A percentile compares a stretch with the other conserved stretches of the same genome.
These are phyloP conservation scores for Pteropus alecto DNA, from an alignment of 2,113 vertebrate genomes.

Conservation along the genomic window DNA sequence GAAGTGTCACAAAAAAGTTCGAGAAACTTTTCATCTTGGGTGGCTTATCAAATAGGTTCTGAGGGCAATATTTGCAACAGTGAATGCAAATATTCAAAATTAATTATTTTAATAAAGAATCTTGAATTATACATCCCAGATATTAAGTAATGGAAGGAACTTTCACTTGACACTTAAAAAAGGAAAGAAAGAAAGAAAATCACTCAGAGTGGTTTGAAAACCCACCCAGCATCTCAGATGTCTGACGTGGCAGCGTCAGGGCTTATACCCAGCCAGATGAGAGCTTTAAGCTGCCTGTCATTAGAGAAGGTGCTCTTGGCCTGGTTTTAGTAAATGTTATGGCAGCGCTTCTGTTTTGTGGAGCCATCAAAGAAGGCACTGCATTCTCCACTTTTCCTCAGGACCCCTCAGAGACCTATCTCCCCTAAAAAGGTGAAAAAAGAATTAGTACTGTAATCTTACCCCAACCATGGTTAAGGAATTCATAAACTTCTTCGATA, in stretches of 20 bases:
- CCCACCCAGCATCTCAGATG: background rate
- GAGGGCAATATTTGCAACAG: background rate
- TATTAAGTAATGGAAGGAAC: background rate
- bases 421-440: background rate
- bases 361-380: background rate
- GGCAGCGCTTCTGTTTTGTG: background rate
- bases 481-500: constrained; percentile 91
- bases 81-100: background rate
- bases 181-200: background rate
- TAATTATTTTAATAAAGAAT: background rate
- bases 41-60: background rate
- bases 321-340: background rate
- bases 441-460: constrained; percentile 71
- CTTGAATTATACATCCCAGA: background rate
- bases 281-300: background rate
- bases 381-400: background rate
- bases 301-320: background rate
- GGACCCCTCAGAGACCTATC: background rate
- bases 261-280: background rate
- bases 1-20: background rate
- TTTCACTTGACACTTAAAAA: background rate
- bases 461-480: constrained; percentile 92
- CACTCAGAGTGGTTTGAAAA: background rate
- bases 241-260: rapidly evolving
- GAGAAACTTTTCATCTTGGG: background rate